Conservation (phyloP, 2,888 invertebrate species). For the Lacanobia wlatinum region DNA sequence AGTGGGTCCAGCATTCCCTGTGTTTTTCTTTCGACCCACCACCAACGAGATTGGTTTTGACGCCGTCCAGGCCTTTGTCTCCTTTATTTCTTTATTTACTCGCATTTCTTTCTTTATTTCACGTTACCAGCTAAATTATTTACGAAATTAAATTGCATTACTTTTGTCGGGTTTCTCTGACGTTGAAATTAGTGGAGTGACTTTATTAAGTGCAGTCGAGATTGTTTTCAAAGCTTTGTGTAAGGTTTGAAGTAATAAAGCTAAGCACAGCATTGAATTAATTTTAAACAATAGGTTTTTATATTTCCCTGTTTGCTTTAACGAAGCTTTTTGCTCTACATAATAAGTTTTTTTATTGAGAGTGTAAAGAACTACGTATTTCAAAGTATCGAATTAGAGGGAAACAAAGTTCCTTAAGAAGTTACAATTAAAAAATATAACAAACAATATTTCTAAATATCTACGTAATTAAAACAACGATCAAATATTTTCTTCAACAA, state of each 20-base stretch:
- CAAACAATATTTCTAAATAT: neutral
- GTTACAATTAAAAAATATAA: neutral
- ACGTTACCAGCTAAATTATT: conserved; percentile 40
- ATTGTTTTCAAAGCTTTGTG: conserved; percentile 45
- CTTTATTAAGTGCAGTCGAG: conserved; percentile 37
- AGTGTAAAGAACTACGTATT: neutral
- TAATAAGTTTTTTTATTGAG: neutral
- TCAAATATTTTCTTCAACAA: neutral
- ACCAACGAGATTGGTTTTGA: conserved; percentile 61
- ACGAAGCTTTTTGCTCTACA: neutral
- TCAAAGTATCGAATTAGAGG: neutral
- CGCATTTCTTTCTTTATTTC: conserved; percentile 28
- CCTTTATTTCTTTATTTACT: conserved; percentile 50
- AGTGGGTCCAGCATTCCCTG: conserved; percentile 36
- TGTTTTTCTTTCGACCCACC: conserved; percentile 44
- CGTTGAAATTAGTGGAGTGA: conserved; percentile 42
- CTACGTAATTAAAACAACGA: conserved; percentile 13
- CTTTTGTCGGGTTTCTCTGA: conserved; percentile 28
- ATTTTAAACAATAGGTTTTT: conserved; percentile 23
- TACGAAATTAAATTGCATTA: conserved; percentile 57
- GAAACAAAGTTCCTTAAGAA: neutral
- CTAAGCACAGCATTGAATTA: conserved; percentile 24
- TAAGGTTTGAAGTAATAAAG: conserved; percentile 19
- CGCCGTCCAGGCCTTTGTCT: conserved; percentile 45
- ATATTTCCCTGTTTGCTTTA: conserved; percentile 3